phyloP scores from a whole-genome alignment of 1,140 invertebrate species.

The Eufriesea mexicana region DNA sequence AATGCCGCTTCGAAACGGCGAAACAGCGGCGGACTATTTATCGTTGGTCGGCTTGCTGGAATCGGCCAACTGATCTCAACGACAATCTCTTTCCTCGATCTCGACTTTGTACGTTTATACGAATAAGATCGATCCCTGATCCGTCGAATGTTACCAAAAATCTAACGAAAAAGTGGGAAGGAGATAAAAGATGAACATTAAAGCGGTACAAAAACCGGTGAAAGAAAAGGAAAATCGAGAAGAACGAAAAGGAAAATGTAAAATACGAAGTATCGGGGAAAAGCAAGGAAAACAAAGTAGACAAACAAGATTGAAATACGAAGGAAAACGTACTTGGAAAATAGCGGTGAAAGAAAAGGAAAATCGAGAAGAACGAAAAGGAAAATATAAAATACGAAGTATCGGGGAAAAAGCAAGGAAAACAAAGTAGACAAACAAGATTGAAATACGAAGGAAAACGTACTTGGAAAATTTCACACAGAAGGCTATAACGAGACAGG shows the following conservation, averaged over 20 bases:
- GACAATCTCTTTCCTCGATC: neutral
- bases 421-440: neutral
- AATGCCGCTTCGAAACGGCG: conserved; percentile 41
- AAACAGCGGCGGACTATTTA: conserved; percentile 28
- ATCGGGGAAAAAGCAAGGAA: neutral
- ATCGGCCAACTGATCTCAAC: neutral
- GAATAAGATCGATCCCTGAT: too few species aligned
- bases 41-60: conserved; percentile 1
- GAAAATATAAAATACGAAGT: neutral
- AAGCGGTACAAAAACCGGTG: neutral
- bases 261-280: neutral
- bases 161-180: too few species aligned
- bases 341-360: neutral
- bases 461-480: too few species aligned
- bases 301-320: neutral
- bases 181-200: too few species aligned
- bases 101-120: neutral
- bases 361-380: neutral
- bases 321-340: too few species aligned
- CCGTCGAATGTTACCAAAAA: too few species aligned
- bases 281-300: too few species aligned
- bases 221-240: neutral
- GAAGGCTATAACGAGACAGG: too few species aligned
- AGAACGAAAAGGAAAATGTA: too few species aligned
- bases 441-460: neutral